phyloP scores from a whole-genome alignment of 2,113 vertebrate genomes.

The Aphelocoma coerulescens region DNA sequence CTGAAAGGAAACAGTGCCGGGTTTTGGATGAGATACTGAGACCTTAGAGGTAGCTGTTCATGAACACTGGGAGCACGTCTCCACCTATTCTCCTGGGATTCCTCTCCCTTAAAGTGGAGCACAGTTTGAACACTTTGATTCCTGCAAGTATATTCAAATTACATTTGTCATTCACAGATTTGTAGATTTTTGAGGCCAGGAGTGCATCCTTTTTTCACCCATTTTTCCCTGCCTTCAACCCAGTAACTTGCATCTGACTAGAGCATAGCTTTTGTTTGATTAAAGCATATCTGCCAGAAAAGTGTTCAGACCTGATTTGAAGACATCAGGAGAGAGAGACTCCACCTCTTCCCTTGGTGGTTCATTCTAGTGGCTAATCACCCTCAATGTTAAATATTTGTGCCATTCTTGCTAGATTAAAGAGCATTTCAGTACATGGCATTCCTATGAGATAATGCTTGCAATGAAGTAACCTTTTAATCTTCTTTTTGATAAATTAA shows the following conservation, averaged over 20 bases:
- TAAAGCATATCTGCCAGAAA: conserved; percentile 51
- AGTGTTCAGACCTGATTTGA: conserved; percentile 44
- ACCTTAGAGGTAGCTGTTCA: not conserved
- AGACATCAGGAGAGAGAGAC: conserved; percentile 18
- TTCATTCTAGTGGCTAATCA: conserved; percentile 55
- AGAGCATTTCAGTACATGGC: conserved; percentile 39
- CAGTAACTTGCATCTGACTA: conserved; percentile 1
- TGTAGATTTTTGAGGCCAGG: conserved; percentile 46
- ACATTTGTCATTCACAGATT: conserved; percentile 26
- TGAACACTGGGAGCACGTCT: not conserved
- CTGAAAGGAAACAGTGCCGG: not conserved
- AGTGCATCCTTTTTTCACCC: not conserved
- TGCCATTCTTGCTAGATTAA: conserved; percentile 62
- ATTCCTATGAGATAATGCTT: conserved; percentile 59
- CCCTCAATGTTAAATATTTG: conserved; percentile 64
- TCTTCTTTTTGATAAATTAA: conserved; percentile 69
- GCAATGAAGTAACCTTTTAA: conserved; percentile 63
- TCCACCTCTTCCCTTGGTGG: conserved; percentile 40
- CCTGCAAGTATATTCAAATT: conserved; percentile 22
- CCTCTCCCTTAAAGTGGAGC: not conserved
- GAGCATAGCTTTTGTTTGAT: conserved; percentile 27
- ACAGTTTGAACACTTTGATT: conserved; percentile 16
- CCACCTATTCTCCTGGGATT: not conserved
- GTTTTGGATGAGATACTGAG: not conserved
- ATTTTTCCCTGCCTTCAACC: not conserved